Evolutionary conservation across 2,888 invertebrate species (phyloP).

Genomic region (Ernsta delagoae): DNA sequence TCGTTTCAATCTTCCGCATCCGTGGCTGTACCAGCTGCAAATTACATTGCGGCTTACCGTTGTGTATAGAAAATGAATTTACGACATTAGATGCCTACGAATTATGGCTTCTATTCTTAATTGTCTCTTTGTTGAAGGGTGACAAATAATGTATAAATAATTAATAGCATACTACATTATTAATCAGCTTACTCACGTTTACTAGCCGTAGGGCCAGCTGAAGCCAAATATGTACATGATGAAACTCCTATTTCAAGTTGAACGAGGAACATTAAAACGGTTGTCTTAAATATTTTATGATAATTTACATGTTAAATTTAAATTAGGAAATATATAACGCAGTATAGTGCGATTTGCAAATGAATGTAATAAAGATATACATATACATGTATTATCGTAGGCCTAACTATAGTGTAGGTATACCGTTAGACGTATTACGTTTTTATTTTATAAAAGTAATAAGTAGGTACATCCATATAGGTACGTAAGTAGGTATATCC

Average conservation of each 20-base stretch:
- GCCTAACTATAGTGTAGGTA: not conserved
- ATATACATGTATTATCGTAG: not conserved
- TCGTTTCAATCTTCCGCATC: slow-evolving; percentile 71
- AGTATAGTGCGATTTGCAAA: too few relatives aligned
- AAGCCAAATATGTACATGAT: too few relatives aligned
- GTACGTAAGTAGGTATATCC: slow-evolving; percentile 14
- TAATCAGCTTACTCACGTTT: too few relatives aligned
- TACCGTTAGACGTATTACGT: slow-evolving; percentile 23
- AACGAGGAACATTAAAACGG: too few relatives aligned
- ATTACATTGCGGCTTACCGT: slow-evolving; percentile 76
- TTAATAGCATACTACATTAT: too few relatives aligned
- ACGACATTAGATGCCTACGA: slow-evolving; percentile 39
- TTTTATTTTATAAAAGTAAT: slow-evolving; percentile 19
- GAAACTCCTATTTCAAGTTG: too few relatives aligned
- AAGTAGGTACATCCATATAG: too few relatives aligned
- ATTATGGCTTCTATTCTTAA: not conserved
- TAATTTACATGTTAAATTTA: too few relatives aligned
- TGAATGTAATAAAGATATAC: too few relatives aligned
- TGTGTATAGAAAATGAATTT: slow-evolving; percentile 59
- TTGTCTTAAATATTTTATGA: too few relatives aligned
- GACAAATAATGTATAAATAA: not conserved
- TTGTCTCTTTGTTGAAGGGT: not conserved
- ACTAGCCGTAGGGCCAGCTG: too few relatives aligned
- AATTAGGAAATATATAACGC: too few relatives aligned
- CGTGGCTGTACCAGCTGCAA: slow-evolving; percentile 63